Percentiles rank a stretch among this genome's conserved stretches.
These are phyloP conservation scores for Eueides isabella DNA, from an alignment of 1,140 invertebrate genomes.

Conservation along the genomic window DNA sequence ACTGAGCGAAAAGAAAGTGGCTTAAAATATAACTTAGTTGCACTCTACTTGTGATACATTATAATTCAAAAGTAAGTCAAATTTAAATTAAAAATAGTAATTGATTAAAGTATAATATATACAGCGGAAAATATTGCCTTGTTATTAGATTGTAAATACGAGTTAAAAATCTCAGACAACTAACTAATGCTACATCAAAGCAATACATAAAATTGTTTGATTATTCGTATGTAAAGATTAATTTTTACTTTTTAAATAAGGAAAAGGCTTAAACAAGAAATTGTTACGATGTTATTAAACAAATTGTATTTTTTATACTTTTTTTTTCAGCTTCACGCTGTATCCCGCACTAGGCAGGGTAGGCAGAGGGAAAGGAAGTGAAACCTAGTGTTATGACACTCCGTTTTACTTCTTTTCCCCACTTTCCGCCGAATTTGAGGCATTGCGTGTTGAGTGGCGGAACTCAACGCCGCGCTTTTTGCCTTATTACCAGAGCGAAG, in stretches of 20 bases:
- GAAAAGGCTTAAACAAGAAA: conserved; percentile 14
- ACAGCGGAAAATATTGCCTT: not conserved
- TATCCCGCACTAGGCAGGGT: too few species aligned
- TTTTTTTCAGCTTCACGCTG: too few species aligned
- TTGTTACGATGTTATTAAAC: not conserved
- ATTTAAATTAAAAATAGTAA: not conserved
- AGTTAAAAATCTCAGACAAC: conserved; percentile 15
- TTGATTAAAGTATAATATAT: not conserved
- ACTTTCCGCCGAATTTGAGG: too few species aligned
- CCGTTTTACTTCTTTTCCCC: too few species aligned
- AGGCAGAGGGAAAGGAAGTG: too few species aligned
- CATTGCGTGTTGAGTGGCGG: too few species aligned
- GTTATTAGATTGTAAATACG: conserved; percentile 12
- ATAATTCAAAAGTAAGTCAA: conserved; percentile 1
- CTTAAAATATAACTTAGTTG: conserved; percentile 4
- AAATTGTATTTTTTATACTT: not conserved
- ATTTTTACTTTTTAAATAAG: conserved; percentile 27
- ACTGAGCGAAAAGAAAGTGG: conserved; percentile 25
- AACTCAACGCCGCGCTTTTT: too few species aligned
- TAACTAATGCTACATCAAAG: conserved; percentile 31
- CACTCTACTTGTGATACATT: not conserved
- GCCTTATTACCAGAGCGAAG: too few species aligned
- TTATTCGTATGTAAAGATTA: conserved; percentile 11
- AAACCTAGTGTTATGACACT: too few species aligned
- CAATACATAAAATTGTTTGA: conserved; percentile 3